A percentile compares a stretch with the other conserved stretches of the same genome.
Evolutionary conservation across 2,113 vertebrate species (phyloP).

Genomic region (Beaufortia kweichowensis): DNA sequence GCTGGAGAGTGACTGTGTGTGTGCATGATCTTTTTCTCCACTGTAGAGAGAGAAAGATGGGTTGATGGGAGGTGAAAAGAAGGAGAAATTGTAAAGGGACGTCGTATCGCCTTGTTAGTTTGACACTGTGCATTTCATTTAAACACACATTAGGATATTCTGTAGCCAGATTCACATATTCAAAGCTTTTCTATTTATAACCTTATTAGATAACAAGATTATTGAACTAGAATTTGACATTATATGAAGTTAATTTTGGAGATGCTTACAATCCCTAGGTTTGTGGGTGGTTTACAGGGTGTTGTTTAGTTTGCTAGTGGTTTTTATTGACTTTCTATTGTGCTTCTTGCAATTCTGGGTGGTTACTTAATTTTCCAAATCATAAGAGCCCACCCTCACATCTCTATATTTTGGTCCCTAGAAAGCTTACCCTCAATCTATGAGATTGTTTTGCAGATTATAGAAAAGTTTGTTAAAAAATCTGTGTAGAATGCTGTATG

Average conservation of each 20-base stretch:
- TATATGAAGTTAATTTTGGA: not conserved
- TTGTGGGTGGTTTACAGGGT: not conserved
- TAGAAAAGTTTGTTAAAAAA: no score
- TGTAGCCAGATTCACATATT: not conserved
- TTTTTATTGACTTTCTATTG: not conserved
- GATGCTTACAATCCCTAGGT: not conserved
- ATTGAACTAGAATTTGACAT: not conserved
- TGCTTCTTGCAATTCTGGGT: no score
- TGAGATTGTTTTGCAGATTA: no score
- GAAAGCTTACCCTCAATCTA: no score
- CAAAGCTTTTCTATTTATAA: not conserved
- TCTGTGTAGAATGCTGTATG: no score
- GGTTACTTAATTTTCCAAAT: no score
- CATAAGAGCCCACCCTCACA: no score
- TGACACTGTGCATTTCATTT: constrained; percentile 54
- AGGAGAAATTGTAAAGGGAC: constrained; percentile 20
- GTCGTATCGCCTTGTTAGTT: constrained; percentile 52
- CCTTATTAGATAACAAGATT: not conserved
- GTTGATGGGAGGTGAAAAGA: constrained; percentile 30
- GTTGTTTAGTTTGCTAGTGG: not conserved
- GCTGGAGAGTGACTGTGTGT: constrained; percentile 35
- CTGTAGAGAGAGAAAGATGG: constrained; percentile 27
- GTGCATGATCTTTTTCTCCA: constrained; percentile 34
- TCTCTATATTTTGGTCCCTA: no score
- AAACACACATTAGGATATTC: constrained; percentile 55